These are phyloP conservation scores for Macrophya annulata DNA, from an alignment of 2,888 invertebrate species.

Conservation along the genomic window DNA sequence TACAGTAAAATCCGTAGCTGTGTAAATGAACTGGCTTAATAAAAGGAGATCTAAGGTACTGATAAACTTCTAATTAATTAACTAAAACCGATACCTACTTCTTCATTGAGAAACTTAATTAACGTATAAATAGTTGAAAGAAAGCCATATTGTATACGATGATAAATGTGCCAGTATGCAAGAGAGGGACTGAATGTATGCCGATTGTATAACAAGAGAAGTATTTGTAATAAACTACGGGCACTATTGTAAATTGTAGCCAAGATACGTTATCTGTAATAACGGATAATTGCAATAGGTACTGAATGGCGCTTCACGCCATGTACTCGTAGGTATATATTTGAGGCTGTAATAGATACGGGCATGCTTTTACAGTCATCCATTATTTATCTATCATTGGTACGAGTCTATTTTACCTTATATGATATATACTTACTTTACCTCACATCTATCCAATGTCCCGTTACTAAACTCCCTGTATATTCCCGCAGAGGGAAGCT, in stretches of 20 bases:
- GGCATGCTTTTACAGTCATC: not conserved
- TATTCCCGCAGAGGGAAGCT: not conserved
- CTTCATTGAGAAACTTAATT: not conserved
- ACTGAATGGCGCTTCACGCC: conserved; percentile 37
- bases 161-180: not conserved
- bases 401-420: conserved; percentile 22
- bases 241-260: conserved; percentile 37
- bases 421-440: not conserved
- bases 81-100: not conserved
- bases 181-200: not conserved
- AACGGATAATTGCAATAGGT: conserved; percentile 50
- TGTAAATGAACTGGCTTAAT: not conserved
- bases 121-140: not conserved
- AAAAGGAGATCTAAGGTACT: not conserved
- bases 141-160: not conserved
- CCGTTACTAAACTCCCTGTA: not conserved
- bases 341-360: not conserved
- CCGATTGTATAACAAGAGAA: not conserved
- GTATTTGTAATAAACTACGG: conserved; percentile 23
- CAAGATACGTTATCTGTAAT: conserved; percentile 43
- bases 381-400: conserved; percentile 14
- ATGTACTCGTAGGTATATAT: conserved; percentile 8
- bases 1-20: not conserved
- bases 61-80: conserved; percentile 30
- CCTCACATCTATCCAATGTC: conserved; percentile 1